A percentile compares a stretch with the other conserved stretches of the same genome.
Evolutionary conservation across 2,113 vertebrate genomes (phyloP).

Genomic region (Bostrychus sinensis): DNA sequence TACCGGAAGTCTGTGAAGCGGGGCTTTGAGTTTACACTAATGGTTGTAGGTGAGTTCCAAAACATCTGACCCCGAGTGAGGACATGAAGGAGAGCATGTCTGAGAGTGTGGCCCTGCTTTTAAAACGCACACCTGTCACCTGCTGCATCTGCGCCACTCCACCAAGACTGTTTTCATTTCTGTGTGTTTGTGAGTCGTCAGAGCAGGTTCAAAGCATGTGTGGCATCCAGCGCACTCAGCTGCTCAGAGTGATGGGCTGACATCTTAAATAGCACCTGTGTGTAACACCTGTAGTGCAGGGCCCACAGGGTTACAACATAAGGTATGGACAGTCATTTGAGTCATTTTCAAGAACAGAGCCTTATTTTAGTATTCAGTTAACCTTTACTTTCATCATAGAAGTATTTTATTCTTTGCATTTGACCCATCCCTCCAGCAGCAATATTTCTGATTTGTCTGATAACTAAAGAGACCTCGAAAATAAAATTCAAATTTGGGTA

Average conservation of each 20-base stretch:
- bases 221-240: conserved; percentile 22
- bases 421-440: no score
- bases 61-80: background rate
- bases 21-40: conserved; percentile 83
- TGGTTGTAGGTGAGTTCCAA: conserved; percentile 83
- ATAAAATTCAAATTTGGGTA: no score
- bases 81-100: background rate
- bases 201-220: conserved; percentile 16
- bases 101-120: background rate
- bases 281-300: background rate
- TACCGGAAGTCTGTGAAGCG: conserved; percentile 84
- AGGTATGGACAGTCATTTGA: background rate
- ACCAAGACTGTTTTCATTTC: conserved; percentile 17
- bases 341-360: background rate
- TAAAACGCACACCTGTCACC: conserved; percentile 26
- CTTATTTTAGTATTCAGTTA: background rate
- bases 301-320: background rate
- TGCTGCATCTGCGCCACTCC: background rate
- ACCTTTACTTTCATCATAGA: no score
- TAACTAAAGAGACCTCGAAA: no score
- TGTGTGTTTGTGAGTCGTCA: conserved; percentile 18
- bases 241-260: conserved; percentile 31
- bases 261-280: conserved; percentile 7
- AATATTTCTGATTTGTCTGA: no score
- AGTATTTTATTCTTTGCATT: no score